Conservation (phyloP, 1,140 invertebrate genomes). For the Drosophila yakuba region DNA sequence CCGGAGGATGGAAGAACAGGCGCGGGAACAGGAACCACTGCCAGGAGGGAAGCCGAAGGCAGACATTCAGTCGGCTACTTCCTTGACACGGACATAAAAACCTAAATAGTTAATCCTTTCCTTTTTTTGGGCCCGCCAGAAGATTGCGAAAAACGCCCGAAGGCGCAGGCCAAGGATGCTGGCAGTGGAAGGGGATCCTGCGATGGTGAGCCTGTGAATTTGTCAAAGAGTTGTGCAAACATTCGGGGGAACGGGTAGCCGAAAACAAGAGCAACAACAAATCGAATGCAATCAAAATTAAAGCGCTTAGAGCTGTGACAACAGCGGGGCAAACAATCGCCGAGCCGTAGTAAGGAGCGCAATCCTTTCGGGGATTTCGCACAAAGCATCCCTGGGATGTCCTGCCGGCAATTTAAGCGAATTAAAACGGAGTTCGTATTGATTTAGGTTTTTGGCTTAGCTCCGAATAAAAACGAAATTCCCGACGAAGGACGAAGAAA, state of each 20-base stretch:
- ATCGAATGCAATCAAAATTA: constrained; percentile 83
- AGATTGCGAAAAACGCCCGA: constrained; percentile 66
- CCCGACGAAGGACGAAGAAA: constrained; percentile 39
- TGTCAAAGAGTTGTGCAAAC: constrained; percentile 79
- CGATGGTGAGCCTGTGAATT: constrained; percentile 69
- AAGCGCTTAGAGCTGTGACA: constrained; percentile 82
- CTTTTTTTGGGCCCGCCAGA: constrained; percentile 42
- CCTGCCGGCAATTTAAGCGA: constrained; percentile 80
- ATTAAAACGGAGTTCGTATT: constrained; percentile 76
- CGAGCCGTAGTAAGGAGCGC: constrained; percentile 35
- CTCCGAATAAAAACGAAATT: constrained; percentile 19
- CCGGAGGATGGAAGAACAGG: constrained; percentile 17
- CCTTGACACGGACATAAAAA: constrained; percentile 54
- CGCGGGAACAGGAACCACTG: constrained; percentile 21
- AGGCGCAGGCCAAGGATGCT: constrained; percentile 44
- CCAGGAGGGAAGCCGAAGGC: constrained; percentile 19
- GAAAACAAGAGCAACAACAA: constrained; percentile 63
- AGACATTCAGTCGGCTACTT: constrained; percentile 57
- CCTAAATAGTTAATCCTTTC: constrained; percentile 76
- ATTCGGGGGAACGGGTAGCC: constrained; percentile 28
- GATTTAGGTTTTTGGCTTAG: constrained; percentile 65
- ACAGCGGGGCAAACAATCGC: constrained; percentile 71
- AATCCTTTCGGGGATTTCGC: constrained; percentile 74
- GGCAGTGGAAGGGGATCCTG: background rate
- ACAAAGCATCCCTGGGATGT: constrained; percentile 60